Evolutionary conservation across 2,888 invertebrate species (phyloP).

Genomic region (Sminthurinus aureus): DNA sequence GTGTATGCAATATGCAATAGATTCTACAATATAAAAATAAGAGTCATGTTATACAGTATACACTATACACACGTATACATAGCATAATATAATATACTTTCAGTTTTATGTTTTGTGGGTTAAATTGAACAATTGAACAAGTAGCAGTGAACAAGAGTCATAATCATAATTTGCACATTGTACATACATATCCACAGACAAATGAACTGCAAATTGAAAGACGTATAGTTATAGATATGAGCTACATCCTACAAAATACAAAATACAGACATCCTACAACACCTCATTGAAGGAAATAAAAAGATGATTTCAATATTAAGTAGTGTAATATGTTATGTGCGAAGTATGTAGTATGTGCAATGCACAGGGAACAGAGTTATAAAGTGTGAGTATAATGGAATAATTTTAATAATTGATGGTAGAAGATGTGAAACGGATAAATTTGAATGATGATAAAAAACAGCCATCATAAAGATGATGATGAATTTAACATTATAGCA

Average conservation of each 20-base stretch:
- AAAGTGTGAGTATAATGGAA: neutral
- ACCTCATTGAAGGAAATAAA: neutral
- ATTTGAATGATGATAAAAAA: neutral
- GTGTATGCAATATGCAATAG: neutral
- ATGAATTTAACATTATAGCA: neutral
- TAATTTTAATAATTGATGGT: conserved; percentile 6
- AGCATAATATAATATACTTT: too few relatives aligned
- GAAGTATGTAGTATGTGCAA: too few relatives aligned
- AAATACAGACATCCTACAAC: neutral
- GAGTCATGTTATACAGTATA: too few relatives aligned
- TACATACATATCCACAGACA: neutral
- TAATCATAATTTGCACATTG: neutral
- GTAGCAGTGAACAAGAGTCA: neutral
- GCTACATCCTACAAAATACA: too few relatives aligned
- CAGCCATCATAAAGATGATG: neutral
- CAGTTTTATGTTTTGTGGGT: too few relatives aligned
- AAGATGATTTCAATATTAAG: neutral
- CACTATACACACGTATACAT: too few relatives aligned
- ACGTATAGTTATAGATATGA: too few relatives aligned
- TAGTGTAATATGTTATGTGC: neutral
- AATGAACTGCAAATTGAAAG: neutral
- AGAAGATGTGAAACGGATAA: neutral
- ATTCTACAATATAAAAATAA: neutral
- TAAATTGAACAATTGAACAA: too few relatives aligned
- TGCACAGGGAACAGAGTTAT: too few relatives aligned